These are phyloP conservation scores for Punctoribates punctum DNA, from an alignment of 2,888 invertebrate species.

Conservation along the genomic window DNA sequence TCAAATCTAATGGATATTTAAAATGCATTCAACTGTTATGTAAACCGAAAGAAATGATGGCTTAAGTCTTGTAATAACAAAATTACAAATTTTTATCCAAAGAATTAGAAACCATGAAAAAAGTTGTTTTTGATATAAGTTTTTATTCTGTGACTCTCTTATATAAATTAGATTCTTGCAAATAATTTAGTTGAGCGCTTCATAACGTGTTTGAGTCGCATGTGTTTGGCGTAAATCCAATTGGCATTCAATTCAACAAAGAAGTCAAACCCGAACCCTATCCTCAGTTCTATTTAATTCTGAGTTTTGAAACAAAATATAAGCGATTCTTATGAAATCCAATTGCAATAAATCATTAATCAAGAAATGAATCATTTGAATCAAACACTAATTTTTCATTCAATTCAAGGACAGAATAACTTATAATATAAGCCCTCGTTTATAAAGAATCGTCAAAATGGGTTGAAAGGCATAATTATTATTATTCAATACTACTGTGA, in stretches of 20 bases:
- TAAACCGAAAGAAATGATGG: background rate
- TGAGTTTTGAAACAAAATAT: too few species aligned
- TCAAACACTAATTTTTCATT: too few species aligned
- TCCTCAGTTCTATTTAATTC: too few species aligned
- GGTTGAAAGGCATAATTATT: too few species aligned
- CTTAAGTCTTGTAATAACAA: conserved; percentile 3
- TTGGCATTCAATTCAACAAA: background rate
- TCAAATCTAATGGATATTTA: background rate
- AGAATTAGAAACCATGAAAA: background rate
- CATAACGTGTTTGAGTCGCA: background rate
- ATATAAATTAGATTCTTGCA: too few species aligned
- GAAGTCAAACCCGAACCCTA: background rate
- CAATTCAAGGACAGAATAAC: too few species aligned
- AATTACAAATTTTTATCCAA: background rate
- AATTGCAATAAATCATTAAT: too few species aligned
- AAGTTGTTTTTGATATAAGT: background rate
- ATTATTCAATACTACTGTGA: too few species aligned
- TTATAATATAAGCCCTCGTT: too few species aligned
- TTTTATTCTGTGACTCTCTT: background rate
- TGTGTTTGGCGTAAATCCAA: conserved; percentile 16
- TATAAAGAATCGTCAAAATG: too few species aligned
- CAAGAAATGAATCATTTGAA: too few species aligned
- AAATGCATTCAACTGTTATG: background rate
- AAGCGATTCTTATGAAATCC: too few species aligned
- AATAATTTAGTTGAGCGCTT: background rate